Evolutionary conservation across 2,797 vertebrate genomes (phyloP), one percentile per base, ranked within the genome.

Genomic region (Ceryle rudis): DNA sequence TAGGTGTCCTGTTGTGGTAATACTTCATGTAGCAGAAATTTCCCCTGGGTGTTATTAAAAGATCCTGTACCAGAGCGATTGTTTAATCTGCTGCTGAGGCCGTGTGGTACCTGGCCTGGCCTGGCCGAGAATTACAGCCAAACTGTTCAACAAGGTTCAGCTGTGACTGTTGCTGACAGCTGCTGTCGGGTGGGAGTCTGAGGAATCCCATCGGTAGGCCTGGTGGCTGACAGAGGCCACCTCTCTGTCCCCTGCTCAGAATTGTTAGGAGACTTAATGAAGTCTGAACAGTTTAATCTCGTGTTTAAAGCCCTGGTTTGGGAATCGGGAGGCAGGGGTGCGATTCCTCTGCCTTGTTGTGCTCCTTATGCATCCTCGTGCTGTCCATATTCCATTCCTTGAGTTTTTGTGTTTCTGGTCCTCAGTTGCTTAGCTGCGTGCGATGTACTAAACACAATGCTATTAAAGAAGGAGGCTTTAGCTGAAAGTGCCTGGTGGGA

Each of bases 321-420:
- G 78, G 88, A 70, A 17, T 1, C 2, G 0, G 25, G 64, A 78
- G 33, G 22, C 8, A 22, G 39, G 46, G 49, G 39, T 79, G 35
- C 5, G 33, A 46, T 17, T 67, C 28, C 67, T 79, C 64, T 39
- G 15, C 58, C 37, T 35, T 75, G 37, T 21, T 6, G 0, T 0
- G 4, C 29, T 77, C n/a, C 31, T 70, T 20, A 7, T 0, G 0
- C 16, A 37, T 70, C 33, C 52, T 65, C 0, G 0, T 25, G 37
- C 29, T 15, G 58, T 61, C 52, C 1, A 0, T 10, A 2, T 2
- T 55, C 52, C 52, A 20, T 46, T 77, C 62, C 29, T 46, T 33
- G 37, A 75, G 61, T 25, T 81, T 47, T 47, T 61, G 51, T 74
- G 21, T 55, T 85, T 54, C 51, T 23, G 20, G 9, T 49, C 67